Conservation (phyloP, 2,888 invertebrate genomes). For the Phortica okadai region DNA sequence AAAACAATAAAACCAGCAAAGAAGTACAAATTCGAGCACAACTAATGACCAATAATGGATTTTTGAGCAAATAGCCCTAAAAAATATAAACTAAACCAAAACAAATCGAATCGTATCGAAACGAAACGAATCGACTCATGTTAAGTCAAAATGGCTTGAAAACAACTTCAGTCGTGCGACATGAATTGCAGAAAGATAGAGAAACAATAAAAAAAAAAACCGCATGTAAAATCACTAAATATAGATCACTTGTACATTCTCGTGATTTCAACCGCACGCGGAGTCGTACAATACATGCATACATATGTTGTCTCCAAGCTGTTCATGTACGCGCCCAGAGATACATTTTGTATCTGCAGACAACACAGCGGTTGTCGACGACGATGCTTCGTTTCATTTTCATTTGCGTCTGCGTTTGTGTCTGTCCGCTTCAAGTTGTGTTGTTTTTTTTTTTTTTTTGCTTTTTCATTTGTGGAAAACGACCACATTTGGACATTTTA, state of each 20-base stretch:
- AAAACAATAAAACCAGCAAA: not conserved
- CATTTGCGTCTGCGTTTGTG: not conserved
- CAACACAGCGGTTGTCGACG: not conserved
- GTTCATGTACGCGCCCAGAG: not conserved
- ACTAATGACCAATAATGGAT: not conserved
- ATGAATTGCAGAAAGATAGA: conserved; percentile 1
- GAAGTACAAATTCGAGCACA: not conserved
- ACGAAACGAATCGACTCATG: not conserved
- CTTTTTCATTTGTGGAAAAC: conserved; percentile 51
- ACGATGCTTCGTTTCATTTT: not conserved
- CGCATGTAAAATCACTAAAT: conserved; percentile 70
- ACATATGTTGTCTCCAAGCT: not conserved
- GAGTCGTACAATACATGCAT: conserved; percentile 42
- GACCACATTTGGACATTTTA: conserved; percentile 68
- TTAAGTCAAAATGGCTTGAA: not conserved
- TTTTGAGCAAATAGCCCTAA: not conserved
- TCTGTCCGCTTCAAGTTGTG: not conserved
- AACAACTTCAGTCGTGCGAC: not conserved
- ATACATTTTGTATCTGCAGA: conserved; percentile 15
- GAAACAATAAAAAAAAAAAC: conserved; percentile 34
- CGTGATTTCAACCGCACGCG: conserved; percentile 69
- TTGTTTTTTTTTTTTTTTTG: conserved; percentile 8
- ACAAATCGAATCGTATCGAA: not conserved
- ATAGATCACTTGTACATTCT: conserved; percentile 57
- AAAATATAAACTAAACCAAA: conserved; percentile 7